These are phyloP conservation scores for Cancer borealis DNA, from an alignment of 2,888 invertebrate genomes.

Conservation along the genomic window DNA sequence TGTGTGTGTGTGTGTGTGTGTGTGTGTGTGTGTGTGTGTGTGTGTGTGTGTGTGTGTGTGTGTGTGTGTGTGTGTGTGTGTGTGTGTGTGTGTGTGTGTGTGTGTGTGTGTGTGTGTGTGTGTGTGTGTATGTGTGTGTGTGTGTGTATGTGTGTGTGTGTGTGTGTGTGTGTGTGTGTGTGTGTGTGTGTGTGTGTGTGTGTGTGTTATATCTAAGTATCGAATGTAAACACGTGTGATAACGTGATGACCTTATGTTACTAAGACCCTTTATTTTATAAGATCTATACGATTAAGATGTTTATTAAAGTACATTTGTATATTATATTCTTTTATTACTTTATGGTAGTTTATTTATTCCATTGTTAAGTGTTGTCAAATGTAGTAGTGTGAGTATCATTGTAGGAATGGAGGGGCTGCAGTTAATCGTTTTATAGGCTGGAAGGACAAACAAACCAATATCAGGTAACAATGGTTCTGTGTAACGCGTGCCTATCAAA, in stretches of 20 bases:
- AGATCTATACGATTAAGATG: background rate
- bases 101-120: background rate
- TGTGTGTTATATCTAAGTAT: background rate
- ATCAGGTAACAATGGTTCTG: no score
- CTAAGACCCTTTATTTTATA: background rate
- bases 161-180: background rate
- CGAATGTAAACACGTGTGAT: background rate
- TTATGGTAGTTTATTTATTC: background rate
- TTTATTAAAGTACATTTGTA: background rate
- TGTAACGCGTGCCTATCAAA: no score
- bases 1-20: constrained; percentile 7
- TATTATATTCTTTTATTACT: background rate
- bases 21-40: background rate
- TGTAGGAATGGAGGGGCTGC: no score
- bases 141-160: background rate
- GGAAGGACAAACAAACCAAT: no score
- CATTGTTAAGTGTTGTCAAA: background rate
- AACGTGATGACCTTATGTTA: background rate
- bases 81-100: background rate
- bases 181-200: constrained; percentile 10
- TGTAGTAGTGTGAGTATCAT: background rate
- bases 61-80: background rate
- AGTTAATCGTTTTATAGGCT: no score
- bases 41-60: background rate
- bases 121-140: background rate